Percentiles rank a stretch among this genome's conserved stretches.
These are phyloP conservation scores for Andricus quercusramuli DNA, from an alignment of 2,888 invertebrate species.

Conservation along the genomic window DNA sequence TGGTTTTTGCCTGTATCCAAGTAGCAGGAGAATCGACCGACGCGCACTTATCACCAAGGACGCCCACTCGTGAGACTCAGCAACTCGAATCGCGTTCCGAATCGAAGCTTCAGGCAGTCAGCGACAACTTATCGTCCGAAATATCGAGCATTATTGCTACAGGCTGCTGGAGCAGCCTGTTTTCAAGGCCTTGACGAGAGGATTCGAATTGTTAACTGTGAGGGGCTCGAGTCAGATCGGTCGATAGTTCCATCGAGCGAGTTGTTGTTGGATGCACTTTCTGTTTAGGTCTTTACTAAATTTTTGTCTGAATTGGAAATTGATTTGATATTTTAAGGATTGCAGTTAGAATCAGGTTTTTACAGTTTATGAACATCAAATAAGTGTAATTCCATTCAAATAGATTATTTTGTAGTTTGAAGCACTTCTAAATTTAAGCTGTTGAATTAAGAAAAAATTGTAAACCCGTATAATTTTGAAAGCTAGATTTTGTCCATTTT, in stretches of 20 bases:
- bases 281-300: background rate
- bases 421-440: too few relatives aligned
- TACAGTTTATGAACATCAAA: too few relatives aligned
- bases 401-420: too few relatives aligned
- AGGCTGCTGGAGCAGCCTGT: constrained; percentile 7
- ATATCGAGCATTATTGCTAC: constrained; percentile 35
- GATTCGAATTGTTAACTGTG: background rate
- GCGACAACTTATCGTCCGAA: constrained; percentile 53
- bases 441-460: too few relatives aligned
- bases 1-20: constrained; percentile 8
- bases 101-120: constrained; percentile 46
- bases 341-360: too few relatives aligned
- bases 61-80: constrained; percentile 49
- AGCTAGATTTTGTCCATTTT: too few relatives aligned
- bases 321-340: too few relatives aligned
- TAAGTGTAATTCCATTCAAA: too few relatives aligned
- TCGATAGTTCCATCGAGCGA: background rate
- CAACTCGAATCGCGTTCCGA: constrained; percentile 30
- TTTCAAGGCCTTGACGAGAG: background rate
- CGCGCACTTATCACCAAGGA: constrained; percentile 59
- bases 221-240: background rate
- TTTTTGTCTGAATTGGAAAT: too few relatives aligned
- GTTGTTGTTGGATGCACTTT: background rate
- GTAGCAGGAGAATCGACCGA: constrained; percentile 35
- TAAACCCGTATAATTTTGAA: too few relatives aligned